Evolutionary conservation across 2,113 vertebrate species (phyloP).

Genomic region (Onychorhynchus coronatus): DNA sequence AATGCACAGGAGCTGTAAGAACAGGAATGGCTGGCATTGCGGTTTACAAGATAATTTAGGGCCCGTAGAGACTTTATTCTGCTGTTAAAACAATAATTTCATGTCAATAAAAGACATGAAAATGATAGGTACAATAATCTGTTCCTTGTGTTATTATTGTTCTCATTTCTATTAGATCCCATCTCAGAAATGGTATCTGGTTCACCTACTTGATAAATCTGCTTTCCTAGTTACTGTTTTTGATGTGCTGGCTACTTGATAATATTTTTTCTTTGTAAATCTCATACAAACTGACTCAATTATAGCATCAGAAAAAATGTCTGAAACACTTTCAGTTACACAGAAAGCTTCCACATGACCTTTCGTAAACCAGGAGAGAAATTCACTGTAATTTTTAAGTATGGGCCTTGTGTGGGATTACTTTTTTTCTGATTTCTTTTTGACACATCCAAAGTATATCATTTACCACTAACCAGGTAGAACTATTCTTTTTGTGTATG

Average conservation of each 20-base stretch:
- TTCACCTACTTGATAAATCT: background rate
- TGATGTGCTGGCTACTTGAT: background rate
- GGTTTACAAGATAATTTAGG: background rate
- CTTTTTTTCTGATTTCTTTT: background rate
- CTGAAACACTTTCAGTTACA: background rate
- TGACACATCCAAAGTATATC: conserved; percentile 42
- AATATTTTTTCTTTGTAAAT: conserved; percentile 5
- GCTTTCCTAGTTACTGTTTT: background rate
- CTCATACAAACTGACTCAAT: background rate
- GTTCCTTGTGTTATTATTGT: background rate
- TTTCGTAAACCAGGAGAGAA: conserved; percentile 27
- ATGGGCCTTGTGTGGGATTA: background rate
- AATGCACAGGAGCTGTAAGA: background rate
- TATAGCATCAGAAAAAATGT: background rate
- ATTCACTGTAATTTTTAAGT: background rate
- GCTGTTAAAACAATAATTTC: background rate
- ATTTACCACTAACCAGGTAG: conserved; percentile 56
- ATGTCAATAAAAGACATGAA: background rate
- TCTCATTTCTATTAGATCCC: background rate
- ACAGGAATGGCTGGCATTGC: background rate
- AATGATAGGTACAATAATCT: background rate
- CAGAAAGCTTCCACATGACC: conserved; percentile 10
- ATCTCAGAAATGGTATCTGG: background rate
- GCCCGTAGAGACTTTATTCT: background rate
- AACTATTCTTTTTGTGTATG: background rate